Evolutionary conservation across 2,113 vertebrate species (phyloP), one percentile per base, ranked within the genome.

Genomic region (Psephotus haematonotus): DNA sequence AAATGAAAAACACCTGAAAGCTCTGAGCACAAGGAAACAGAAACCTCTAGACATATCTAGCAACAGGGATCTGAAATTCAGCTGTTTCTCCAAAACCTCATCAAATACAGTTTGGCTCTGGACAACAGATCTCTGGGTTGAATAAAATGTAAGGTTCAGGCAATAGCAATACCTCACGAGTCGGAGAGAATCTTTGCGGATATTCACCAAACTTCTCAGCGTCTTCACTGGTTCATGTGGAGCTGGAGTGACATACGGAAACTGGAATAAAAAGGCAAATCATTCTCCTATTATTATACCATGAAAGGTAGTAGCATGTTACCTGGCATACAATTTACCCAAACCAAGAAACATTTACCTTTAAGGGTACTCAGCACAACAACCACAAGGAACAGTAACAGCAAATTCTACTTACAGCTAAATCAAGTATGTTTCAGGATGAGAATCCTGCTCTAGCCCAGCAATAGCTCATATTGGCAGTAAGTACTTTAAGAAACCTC

Each of bases 201-300:
- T 99, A 95, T 99, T 99, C 93, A 99, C 99, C 92, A 99, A 97
- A 96, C 99, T 99, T 85, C 99, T 98, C 88, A 99, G 97, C 0
- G 99, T 99, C 98, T 99, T 99, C 94, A 99, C 99, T 0, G 99
- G 99, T 95, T 99, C 99, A 0, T 99, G 99, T n/a, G 99, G 99
- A 13, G 99, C 99, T 31, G 99, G 99, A 19, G 99, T 99, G 83
- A 99, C 98, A 10, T 99, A 99, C 4, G 99, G 99, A 94, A 99
- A 99, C 99, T 99, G 95, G 27, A 92, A 97, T 9, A 77, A 53
- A 97, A 88, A 97, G 53, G 59, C 17, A 84, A 77, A 88, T 17
- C 62, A 63, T 77, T 65, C 43, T 57, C 25, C 22, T 72, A 46
- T 95, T 94, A 93, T 70, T 74, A 82, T 17, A 64, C 39, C 27